These are phyloP conservation scores for Eonycteris spelaea DNA, from an alignment of 2,113 vertebrate genomes.

Conservation along the genomic window DNA sequence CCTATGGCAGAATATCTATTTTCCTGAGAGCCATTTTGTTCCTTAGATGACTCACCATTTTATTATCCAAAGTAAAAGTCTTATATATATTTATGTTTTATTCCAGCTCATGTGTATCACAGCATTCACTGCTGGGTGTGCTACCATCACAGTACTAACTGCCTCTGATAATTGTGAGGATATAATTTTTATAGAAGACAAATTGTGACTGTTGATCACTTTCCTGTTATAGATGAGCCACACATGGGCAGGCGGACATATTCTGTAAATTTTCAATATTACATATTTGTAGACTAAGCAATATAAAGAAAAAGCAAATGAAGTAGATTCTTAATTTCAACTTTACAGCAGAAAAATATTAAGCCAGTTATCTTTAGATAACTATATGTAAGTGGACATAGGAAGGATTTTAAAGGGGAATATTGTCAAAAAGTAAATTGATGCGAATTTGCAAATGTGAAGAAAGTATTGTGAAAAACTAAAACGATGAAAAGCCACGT, in stretches of 20 bases:
- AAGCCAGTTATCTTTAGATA: background rate
- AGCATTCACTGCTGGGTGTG: conserved; percentile 58
- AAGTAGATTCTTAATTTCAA: background rate
- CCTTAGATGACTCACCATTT: conserved; percentile 31
- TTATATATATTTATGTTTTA: conserved; percentile 65
- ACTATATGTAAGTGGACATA: background rate
- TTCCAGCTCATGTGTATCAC: conserved; percentile 69
- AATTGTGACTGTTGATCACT: conserved; percentile 68
- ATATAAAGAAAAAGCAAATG: conserved; percentile 53
- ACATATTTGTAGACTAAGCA: conserved; percentile 53
- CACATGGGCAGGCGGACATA: conserved; percentile 11
- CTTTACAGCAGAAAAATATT: background rate
- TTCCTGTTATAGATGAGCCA: conserved; percentile 58
- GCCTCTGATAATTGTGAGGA: conserved; percentile 63
- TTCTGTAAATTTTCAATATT: conserved; percentile 68
- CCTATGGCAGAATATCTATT: background rate
- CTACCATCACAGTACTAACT: conserved; percentile 59
- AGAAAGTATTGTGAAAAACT: background rate
- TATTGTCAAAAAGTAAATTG: background rate
- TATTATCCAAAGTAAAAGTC: background rate
- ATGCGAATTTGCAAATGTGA: background rate
- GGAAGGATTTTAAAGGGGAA: background rate
- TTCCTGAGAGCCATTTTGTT: background rate
- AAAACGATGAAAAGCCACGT: background rate
- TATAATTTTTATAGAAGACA: conserved; percentile 66